Evolutionary conservation across 2,888 invertebrate species (phyloP), one percentile per base, ranked within the genome.

Genomic region (Drosophila sordidula): DNA sequence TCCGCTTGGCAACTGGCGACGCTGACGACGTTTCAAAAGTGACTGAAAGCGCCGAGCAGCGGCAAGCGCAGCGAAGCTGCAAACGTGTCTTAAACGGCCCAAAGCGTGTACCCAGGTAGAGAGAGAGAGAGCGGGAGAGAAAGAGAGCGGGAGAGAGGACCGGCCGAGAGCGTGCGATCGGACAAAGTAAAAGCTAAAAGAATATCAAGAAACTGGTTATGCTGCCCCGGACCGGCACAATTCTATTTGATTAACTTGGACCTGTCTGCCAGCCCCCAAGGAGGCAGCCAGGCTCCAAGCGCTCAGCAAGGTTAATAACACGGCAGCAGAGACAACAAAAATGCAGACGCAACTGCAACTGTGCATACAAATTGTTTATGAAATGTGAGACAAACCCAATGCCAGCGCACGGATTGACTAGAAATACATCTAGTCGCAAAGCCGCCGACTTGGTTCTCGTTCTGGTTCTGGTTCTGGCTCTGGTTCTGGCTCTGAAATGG

Each of bases 31-130:
- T 65, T 81, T 78, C 57, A 75, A 80, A 83, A 86, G 83, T 80
- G 74, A 86, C 83, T 83, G 77, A 85, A 75, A 70, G 70, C 59
- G 59, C 46, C 54, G 66, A 72, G 22, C 63, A 54, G 63, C 68
- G 26, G 44, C 65, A 76, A 80, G 67, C 86, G 80, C 71, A 75
- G 42, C 84, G 68, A 75, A 77, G 84, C 78, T 86, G 80, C 80
- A 83, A 83, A 83, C 83, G 84, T 83, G 83, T 86, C 83, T 83
- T 86, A 75, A 69, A 83, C 73, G 65, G 61, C 71, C 51, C 54
- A 56, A 70, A 70, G 56, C 72, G 64, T 70, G 66, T 49, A 29
- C 55, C 44, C 49, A 59, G 65, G 59, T 61, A 59, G 18, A 41
- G 34, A 36, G 36, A 29, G 12, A 41, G 3, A 29, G 16, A 25